Base-by-base conservation (phyloP, 53 echinoderm and acorn worm species). In the Astropecten irregularis region DNA sequence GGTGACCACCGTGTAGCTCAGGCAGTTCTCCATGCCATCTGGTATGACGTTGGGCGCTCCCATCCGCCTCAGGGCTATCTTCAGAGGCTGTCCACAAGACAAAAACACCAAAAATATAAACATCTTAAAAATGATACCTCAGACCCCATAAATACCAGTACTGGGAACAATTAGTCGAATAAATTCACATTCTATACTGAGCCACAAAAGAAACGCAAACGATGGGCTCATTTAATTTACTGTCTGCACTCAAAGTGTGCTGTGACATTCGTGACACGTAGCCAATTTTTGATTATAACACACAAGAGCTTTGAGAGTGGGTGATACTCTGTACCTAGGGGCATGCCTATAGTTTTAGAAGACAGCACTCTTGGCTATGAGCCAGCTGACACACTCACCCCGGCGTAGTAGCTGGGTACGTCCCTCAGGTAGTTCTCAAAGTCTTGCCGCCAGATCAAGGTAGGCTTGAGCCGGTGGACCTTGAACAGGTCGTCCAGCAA, bases 41-140 rank as follows among this genome's bases (percentile, higher is more conserved):
- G 92, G 99, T 25, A 99, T 99, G 54, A 99, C 86, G 84, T 99
- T 99, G 30, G 99, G 99, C 42, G 99, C 90, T 16, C 99, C 99
- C 99, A 99, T 95, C 36, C 99, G 88, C 23, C 99, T 73, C 28
- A 99, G 82, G 18, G 99, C 99, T 28, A 94, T 91, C 51, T 89
- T 92, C 26, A 99, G 69, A 22, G 99, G 93, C 99, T 99, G 72
- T 58, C 10, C 42, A 42, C 6, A 42, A 42, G 42, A 42, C 6
- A 42, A 42, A 42, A 42, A 42, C 42, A 42, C 42, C 49, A 49
- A 13, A 16, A 13, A 16, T 49, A 49, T 10, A 49, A 49, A 16
- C 16, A 49, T 49, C 49, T 16, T 16, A 10, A 16, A 13, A 49
- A 10, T 16, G 18, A 13, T 10, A 16, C 11, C 49, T 18, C 18